Conservation (phyloP, 2,888 invertebrate species). For the Drosophila falleni region DNA sequence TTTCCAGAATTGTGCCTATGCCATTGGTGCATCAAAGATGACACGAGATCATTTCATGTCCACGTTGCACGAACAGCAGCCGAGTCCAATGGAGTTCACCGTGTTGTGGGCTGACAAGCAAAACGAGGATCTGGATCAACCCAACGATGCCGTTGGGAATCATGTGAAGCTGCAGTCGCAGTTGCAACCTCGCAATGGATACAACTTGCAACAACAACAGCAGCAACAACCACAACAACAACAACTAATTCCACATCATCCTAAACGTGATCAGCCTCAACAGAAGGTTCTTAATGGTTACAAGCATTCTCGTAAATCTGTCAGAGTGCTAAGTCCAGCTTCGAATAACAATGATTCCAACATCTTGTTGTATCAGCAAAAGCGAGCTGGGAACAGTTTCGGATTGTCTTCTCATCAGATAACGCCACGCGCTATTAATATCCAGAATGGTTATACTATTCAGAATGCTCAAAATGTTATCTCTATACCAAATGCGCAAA, state of each 20-base stretch:
- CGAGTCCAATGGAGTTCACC: conserved; percentile 34
- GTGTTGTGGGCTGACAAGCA: conserved; percentile 28
- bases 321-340: not conserved
- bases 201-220: not conserved
- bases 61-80: conserved; percentile 24
- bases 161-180: not conserved
- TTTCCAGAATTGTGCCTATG: conserved; percentile 14
- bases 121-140: not conserved
- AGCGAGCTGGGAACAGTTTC: not conserved
- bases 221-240: not conserved
- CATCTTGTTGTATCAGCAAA: not conserved
- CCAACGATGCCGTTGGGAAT: not conserved
- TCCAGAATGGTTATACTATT: not conserved
- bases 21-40: conserved; percentile 7
- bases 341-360: not conserved
- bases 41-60: conserved; percentile 47
- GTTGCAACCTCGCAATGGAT: not conserved
- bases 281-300: conserved; percentile 9
- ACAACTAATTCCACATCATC: not conserved
- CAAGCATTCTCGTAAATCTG: conserved; percentile 4
- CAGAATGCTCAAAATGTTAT: not conserved
- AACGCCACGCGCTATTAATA: not conserved
- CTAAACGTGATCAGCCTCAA: not conserved
- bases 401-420: not conserved
- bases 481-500: not conserved